Evolutionary conservation across 2,888 invertebrate species (phyloP).

Genomic region (Cephonodes hylas): DNA sequence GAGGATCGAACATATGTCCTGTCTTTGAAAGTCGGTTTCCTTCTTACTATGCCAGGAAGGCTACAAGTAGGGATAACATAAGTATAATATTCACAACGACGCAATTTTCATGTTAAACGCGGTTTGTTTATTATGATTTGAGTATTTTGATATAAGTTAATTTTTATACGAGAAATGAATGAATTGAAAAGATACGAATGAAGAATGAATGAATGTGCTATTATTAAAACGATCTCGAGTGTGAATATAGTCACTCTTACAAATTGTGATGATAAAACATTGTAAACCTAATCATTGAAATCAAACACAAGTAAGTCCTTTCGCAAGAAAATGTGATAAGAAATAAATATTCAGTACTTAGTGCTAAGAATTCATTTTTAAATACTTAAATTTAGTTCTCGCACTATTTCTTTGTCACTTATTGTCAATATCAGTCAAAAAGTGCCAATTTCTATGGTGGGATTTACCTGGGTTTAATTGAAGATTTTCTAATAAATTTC

Average conservation of each 20-base stretch:
- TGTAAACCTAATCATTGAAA: background rate
- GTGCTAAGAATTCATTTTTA: background rate
- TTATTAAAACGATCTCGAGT: background rate
- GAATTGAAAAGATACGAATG: background rate
- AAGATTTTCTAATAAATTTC: background rate
- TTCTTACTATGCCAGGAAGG: too few relatives aligned
- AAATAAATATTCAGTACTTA: slow-evolving; percentile 2
- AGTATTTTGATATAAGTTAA: background rate
- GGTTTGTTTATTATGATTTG: too few relatives aligned
- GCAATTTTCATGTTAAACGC: too few relatives aligned
- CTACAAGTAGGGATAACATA: too few relatives aligned
- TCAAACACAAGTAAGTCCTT: slow-evolving; percentile 10
- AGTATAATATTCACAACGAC: too few relatives aligned
- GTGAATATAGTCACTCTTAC: background rate
- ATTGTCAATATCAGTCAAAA: slow-evolving; percentile 1
- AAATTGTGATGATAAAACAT: too few relatives aligned
- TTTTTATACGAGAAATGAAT: background rate
- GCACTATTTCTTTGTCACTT: background rate
- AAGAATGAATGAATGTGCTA: background rate
- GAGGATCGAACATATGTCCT: too few relatives aligned
- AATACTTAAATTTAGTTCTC: background rate
- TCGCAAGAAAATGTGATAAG: background rate
- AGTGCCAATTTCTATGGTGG: background rate
- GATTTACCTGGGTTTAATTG: slow-evolving; percentile 10
- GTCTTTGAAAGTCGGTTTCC: too few relatives aligned